phyloP scores from a whole-genome alignment of 2,888 invertebrate genomes.

The Tanytarsus gracilentus region DNA sequence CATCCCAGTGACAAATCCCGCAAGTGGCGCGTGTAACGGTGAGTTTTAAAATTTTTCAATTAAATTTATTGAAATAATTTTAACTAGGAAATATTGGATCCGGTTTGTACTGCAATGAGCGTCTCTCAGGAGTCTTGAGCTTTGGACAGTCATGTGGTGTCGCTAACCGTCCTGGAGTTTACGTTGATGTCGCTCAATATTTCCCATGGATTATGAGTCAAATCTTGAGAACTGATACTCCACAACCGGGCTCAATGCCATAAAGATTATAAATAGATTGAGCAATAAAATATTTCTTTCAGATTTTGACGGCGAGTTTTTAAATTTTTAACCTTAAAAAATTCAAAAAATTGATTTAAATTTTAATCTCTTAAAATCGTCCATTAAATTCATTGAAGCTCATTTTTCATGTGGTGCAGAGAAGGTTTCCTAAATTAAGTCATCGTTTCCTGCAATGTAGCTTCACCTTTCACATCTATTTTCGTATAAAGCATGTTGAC shows the following conservation, averaged over 20 bases:
- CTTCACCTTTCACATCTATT: no score
- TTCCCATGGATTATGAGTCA: constrained; percentile 24
- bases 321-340: no score
- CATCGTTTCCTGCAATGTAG: no score
- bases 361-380: no score
- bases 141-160: constrained; percentile 24
- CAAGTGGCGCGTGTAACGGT: constrained; percentile 5
- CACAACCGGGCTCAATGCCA: constrained; percentile 25
- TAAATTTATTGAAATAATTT: background rate
- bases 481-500: no score
- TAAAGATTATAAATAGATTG: background rate
- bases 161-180: constrained; percentile 14
- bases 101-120: constrained; percentile 20
- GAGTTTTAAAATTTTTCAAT: background rate
- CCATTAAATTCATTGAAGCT: no score
- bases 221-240: constrained; percentile 25
- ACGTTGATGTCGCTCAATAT: constrained; percentile 21
- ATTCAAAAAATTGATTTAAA: no score
- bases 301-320: no score
- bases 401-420: no score
- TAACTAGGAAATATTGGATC: constrained; percentile 13
- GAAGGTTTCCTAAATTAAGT: no score
- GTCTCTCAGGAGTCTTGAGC: constrained; percentile 22
- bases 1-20: background rate
- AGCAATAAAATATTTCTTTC: no score